Percentiles rank a stretch among this genome's conserved stretches.
Evolutionary conservation across 2,888 invertebrate genomes (phyloP).

Genomic region (Physocephala rufipes): DNA sequence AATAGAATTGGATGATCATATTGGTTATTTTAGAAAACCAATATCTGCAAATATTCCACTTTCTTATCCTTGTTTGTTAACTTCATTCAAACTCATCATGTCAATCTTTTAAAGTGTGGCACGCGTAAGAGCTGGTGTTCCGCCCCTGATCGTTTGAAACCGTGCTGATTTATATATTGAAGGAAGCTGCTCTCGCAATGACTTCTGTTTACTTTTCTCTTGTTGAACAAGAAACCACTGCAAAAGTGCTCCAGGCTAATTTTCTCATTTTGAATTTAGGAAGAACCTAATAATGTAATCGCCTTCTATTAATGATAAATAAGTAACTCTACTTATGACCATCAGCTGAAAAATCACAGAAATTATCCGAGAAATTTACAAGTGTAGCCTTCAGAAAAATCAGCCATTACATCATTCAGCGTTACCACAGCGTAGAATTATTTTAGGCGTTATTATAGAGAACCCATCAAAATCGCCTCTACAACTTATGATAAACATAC

Average conservation of each 20-base stretch:
- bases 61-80: background rate
- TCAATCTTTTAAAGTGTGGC: background rate
- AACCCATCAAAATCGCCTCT: no score
- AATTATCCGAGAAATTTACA: no score
- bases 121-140: background rate
- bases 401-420: no score
- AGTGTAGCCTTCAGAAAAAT: no score
- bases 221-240: constrained; percentile 61
- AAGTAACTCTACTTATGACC: no score
- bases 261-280: background rate
- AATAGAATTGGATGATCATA: constrained; percentile 66
- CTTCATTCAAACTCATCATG: background rate
- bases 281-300: background rate
- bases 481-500: no score
- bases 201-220: constrained; percentile 54
- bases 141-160: no score
- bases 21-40: constrained; percentile 65
- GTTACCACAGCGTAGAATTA: no score
- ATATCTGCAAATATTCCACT: constrained; percentile 9
- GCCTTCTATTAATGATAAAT: no score
- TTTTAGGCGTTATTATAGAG: no score
- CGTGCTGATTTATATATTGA: constrained; percentile 22
- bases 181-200: constrained; percentile 60
- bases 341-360: no score
- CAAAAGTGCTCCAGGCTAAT: constrained; percentile 58